Evolutionary conservation across 2,113 vertebrate species (phyloP).

Genomic region (Spea bombifrons): DNA sequence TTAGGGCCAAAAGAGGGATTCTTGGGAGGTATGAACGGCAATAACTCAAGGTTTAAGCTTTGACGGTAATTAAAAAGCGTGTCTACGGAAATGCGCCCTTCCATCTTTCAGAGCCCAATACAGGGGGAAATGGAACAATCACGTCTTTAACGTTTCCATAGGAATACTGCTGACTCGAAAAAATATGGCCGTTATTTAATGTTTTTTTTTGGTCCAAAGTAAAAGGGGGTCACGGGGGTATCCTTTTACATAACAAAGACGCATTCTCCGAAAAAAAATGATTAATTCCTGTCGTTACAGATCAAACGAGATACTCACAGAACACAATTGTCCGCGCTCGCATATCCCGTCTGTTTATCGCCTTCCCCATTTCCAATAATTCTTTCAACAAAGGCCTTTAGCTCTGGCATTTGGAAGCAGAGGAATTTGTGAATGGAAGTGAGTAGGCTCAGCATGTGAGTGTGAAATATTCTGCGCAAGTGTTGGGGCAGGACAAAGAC

Average conservation of each 20-base stretch:
- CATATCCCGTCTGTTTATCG: constrained; percentile 62
- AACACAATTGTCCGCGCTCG: constrained; percentile 74
- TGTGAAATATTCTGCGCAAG: constrained; percentile 67
- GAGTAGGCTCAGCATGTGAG: constrained; percentile 66
- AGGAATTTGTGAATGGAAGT: constrained; percentile 76
- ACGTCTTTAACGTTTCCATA: constrained; percentile 55
- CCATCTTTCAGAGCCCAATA: background rate
- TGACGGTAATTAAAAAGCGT: no score
- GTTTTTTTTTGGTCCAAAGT: background rate
- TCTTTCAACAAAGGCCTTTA: constrained; percentile 66
- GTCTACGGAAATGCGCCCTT: background rate
- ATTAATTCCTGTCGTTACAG: constrained; percentile 73
- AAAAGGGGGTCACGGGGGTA: constrained; percentile 64
- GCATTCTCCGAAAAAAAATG: constrained; percentile 74
- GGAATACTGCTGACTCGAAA: constrained; percentile 55
- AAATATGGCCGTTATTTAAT: constrained; percentile 30
- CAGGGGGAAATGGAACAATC: background rate
- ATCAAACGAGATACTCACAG: constrained; percentile 78
- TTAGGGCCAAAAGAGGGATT: no score
- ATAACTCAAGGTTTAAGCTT: no score
- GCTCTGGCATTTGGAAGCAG: constrained; percentile 64
- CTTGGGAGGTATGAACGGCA: no score
- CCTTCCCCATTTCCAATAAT: constrained; percentile 66
- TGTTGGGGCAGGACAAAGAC: constrained; percentile 74
- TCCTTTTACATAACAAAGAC: constrained; percentile 78